Evolutionary conservation across 2,113 vertebrate species (phyloP).

Genomic region (Bagarius yarrelli): DNA sequence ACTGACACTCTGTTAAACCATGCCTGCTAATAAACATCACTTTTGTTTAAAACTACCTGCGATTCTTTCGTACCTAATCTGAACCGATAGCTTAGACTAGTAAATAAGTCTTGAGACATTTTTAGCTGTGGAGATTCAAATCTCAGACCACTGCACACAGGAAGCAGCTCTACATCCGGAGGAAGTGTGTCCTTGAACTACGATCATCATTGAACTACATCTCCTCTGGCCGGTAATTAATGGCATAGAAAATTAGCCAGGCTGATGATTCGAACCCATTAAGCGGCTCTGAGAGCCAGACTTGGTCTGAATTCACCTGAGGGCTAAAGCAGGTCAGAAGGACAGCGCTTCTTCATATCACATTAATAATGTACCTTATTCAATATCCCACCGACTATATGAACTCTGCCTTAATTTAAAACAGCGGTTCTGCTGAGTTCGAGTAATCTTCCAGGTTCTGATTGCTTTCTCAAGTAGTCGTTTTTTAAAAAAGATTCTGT

Average conservation of each 20-base stretch:
- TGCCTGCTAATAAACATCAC: not conserved
- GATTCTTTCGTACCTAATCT: not conserved
- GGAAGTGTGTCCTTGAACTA: constrained; percentile 40
- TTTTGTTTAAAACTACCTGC: not conserved
- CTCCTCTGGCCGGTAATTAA: constrained; percentile 42
- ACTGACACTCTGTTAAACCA: not conserved
- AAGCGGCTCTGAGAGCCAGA: constrained; percentile 24
- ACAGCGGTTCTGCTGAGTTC: constrained; percentile 26
- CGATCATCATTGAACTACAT: not conserved
- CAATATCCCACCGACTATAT: constrained; percentile 45
- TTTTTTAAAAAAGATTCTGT: not conserved
- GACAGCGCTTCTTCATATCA: constrained; percentile 32
- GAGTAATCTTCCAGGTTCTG: not conserved
- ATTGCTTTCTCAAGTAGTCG: constrained; percentile 6
- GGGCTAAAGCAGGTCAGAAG: constrained; percentile 11
- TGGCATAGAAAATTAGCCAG: constrained; percentile 42
- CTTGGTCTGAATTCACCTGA: constrained; percentile 30
- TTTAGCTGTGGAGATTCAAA: constrained; percentile 16
- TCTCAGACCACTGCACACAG: not conserved
- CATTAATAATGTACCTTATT: constrained; percentile 48
- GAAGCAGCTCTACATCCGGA: constrained; percentile 9
- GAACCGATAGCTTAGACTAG: not conserved
- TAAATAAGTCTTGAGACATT: constrained; percentile 5
- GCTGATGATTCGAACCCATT: constrained; percentile 39
- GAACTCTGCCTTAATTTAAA: constrained; percentile 38